These are phyloP conservation scores for Otolemur garnettii DNA, from an alignment of 2,113 vertebrate species.

Conservation along the genomic window DNA sequence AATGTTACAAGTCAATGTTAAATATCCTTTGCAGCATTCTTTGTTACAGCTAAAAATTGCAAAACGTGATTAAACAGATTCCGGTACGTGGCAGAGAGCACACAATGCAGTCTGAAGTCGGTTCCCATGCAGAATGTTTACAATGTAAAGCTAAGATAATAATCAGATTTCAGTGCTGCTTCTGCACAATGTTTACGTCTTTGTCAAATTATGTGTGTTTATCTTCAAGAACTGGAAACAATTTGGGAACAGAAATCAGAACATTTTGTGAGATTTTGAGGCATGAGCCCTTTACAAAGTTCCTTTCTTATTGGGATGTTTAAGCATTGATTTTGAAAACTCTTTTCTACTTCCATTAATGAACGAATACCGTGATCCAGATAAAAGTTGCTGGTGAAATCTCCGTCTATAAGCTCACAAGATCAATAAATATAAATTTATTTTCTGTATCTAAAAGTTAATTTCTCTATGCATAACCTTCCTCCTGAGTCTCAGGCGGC, in stretches of 20 bases:
- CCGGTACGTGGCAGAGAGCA: background rate
- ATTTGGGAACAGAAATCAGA: conserved; percentile 13
- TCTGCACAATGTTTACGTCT: conserved; percentile 40
- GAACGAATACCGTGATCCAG: background rate
- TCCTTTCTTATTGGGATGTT: background rate
- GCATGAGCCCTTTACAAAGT: background rate
- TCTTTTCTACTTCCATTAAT: background rate
- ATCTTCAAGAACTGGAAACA: conserved; percentile 15
- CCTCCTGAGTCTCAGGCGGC: background rate
- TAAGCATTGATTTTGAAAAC: background rate
- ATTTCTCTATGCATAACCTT: background rate
- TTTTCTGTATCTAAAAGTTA: background rate
- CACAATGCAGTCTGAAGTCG: background rate
- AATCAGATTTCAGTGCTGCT: background rate
- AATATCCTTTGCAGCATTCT: background rate
- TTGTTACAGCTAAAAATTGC: background rate
- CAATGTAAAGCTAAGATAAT: conserved; percentile 36
- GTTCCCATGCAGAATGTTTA: conserved; percentile 1
- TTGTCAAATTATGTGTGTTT: conserved; percentile 11
- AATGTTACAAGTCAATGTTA: background rate
- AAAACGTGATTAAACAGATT: background rate
- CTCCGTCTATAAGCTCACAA: background rate
- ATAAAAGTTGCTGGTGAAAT: background rate
- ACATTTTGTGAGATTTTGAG: background rate
- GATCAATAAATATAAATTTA: background rate